phyloP scores from a whole-genome alignment of 2,888 invertebrate species.

The Tetrapedia diversipes region DNA sequence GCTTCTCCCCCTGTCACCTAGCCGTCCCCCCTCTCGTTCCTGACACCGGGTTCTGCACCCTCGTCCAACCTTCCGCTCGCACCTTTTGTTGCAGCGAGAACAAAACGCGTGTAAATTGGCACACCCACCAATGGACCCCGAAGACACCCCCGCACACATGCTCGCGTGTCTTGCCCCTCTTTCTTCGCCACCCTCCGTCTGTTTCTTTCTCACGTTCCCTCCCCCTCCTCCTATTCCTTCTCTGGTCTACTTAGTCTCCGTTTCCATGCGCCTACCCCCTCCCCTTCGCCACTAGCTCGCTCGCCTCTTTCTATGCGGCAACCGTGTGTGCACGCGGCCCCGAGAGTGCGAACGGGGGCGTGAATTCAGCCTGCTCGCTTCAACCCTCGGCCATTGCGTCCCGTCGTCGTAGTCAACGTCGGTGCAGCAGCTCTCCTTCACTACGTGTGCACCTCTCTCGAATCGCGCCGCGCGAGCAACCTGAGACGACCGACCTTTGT shows the following conservation, averaged over 20 bases:
- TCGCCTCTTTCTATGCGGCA: constrained; percentile 55
- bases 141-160: constrained; percentile 50
- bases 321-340: constrained; percentile 49
- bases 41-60: constrained; percentile 54
- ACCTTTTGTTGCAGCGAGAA: constrained; percentile 78
- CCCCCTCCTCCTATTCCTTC: constrained; percentile 49
- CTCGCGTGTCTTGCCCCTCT: constrained; percentile 31
- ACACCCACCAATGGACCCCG: constrained; percentile 74
- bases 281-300: constrained; percentile 49
- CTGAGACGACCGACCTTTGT: constrained; percentile 32
- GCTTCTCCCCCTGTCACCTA: constrained; percentile 54
- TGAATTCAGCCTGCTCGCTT: constrained; percentile 65
- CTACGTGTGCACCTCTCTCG: not conserved
- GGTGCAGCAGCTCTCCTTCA: constrained; percentile 6
- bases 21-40: constrained; percentile 47
- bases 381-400: constrained; percentile 22
- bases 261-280: constrained; percentile 56
- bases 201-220: constrained; percentile 51
- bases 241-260: constrained; percentile 54
- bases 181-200: constrained; percentile 15
- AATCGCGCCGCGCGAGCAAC: constrained; percentile 30
- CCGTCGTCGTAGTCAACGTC: no score
- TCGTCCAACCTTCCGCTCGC: constrained; percentile 73
- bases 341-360: constrained; percentile 69
- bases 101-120: constrained; percentile 81